Evolutionary conservation across 2,888 invertebrate genomes (phyloP).

Genomic region (Parnassius mnemosyne): DNA sequence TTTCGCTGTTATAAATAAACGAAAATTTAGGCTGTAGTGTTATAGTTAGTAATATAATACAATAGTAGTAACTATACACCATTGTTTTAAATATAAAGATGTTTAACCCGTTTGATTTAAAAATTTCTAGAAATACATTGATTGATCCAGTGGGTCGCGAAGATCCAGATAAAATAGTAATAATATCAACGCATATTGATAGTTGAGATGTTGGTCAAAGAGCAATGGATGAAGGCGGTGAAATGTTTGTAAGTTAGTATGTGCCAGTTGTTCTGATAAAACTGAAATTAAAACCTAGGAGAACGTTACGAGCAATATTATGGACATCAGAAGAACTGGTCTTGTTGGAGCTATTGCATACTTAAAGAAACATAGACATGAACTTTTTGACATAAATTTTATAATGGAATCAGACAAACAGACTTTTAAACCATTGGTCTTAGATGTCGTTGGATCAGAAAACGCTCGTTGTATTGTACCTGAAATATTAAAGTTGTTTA

Average conservation of each 20-base stretch:
- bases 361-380: slow-evolving; percentile 77
- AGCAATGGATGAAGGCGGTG: slow-evolving; percentile 89
- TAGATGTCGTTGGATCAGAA: slow-evolving; percentile 83
- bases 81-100: slow-evolving; percentile 79
- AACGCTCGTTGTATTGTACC: slow-evolving; percentile 84
- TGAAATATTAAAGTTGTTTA: slow-evolving; percentile 83
- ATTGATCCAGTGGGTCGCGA: slow-evolving; percentile 82
- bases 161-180: slow-evolving; percentile 77
- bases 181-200: slow-evolving; percentile 91
- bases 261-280: slow-evolving; percentile 83
- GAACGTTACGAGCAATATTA: slow-evolving; percentile 87
- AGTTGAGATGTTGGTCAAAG: slow-evolving; percentile 95
- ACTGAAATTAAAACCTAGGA: slow-evolving; percentile 82
- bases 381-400: slow-evolving; percentile 83
- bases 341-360: slow-evolving; percentile 85
- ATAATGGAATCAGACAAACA: slow-evolving; percentile 93
- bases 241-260: slow-evolving; percentile 80
- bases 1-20: no score
- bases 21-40: no score
- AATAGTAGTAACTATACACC: no score
- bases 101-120: slow-evolving; percentile 78
- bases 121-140: slow-evolving; percentile 85
- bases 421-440: slow-evolving; percentile 87
- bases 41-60: no score
- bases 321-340: slow-evolving; percentile 92